Percentiles rank a stretch among this genome's conserved stretches.
Evolutionary conservation across 2,113 vertebrate genomes (phyloP).

Genomic region (Cyanoramphus novaezelandiae): DNA sequence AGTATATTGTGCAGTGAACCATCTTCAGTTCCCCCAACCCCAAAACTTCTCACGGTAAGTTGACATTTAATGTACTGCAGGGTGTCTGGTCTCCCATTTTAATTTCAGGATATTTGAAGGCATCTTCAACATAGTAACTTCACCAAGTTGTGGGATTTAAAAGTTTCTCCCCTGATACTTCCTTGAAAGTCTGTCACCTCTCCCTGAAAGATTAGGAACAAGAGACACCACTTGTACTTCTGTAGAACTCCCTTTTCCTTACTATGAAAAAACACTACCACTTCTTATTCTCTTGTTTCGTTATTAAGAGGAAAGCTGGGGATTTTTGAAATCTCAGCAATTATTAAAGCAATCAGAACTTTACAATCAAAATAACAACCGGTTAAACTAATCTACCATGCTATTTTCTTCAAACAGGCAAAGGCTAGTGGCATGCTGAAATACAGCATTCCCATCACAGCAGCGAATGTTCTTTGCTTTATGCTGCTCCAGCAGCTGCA

Average conservation of each 20-base stretch:
- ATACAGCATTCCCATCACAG: neutral
- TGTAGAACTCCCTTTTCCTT: neutral
- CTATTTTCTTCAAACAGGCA: neutral
- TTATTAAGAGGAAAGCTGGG: neutral
- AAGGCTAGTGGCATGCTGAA: neutral
- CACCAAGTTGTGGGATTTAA: neutral
- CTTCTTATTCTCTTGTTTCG: neutral
- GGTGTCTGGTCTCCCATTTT: neutral
- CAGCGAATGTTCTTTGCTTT: neutral
- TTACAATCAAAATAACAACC: neutral
- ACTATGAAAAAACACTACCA: neutral
- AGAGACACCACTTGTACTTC: neutral
- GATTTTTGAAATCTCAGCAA: neutral
- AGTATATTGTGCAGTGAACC: neutral
- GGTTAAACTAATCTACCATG: neutral
- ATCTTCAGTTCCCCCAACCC: neutral
- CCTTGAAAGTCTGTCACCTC: neutral
- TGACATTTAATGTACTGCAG: neutral
- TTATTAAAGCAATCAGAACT: neutral
- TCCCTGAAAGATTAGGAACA: neutral
- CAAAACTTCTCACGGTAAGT: neutral
- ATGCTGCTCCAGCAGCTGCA: constrained; percentile 49
- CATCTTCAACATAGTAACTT: neutral
- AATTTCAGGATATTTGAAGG: neutral
- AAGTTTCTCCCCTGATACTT: neutral